phyloP scores from a whole-genome alignment of 1,140 invertebrate species.

The Chymomyza costata region DNA sequence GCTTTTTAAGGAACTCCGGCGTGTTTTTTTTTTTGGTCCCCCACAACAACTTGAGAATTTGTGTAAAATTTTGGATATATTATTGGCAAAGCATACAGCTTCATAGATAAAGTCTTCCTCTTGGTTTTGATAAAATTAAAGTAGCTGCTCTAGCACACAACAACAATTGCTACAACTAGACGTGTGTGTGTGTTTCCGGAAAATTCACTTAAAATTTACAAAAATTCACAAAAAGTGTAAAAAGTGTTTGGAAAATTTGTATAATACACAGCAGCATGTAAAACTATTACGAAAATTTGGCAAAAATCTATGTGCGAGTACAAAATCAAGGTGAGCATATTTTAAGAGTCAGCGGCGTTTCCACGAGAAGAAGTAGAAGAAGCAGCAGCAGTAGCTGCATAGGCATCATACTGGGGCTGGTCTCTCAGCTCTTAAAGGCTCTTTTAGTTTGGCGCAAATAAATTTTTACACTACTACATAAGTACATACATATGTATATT shows the following conservation, averaged over 20 bases:
- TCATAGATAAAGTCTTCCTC: no score
- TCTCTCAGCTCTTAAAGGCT: conserved; percentile 9
- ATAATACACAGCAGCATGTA: conserved; percentile 51
- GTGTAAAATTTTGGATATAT: no score
- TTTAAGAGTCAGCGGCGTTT: neutral
- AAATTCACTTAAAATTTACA: conserved; percentile 16
- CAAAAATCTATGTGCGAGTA: conserved; percentile 52
- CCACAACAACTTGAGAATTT: no score
- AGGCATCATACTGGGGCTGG: neutral
- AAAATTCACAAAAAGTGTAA: conserved; percentile 61
- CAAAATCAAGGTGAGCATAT: conserved; percentile 44
- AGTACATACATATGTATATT: conserved; percentile 9
- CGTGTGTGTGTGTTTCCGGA: no score
- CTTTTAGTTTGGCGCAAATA: neutral
- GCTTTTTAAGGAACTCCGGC: conserved; percentile 11
- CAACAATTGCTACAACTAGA: no score
- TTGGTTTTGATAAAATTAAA: no score
- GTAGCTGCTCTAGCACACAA: no score
- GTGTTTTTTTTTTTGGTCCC: no score
- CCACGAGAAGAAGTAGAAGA: neutral
- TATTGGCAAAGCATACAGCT: no score
- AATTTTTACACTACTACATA: neutral
- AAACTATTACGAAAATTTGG: conserved; percentile 53
- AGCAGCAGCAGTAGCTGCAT: neutral
- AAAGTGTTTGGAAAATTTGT: conserved; percentile 51